Evolutionary conservation across 2,888 invertebrate genomes (phyloP).

Genomic region (Trachelus tabidus): DNA sequence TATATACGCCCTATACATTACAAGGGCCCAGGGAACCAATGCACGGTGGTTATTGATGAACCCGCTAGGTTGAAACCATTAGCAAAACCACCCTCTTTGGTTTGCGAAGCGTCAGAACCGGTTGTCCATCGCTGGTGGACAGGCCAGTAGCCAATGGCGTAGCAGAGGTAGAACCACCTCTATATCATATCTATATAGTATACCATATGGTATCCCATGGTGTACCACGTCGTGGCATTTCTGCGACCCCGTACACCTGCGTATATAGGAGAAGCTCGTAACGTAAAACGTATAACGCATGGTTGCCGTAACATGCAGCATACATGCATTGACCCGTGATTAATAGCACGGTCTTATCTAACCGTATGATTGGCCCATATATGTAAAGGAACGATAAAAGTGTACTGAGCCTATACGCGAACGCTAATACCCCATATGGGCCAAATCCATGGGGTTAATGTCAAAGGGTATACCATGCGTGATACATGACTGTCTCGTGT

Average conservation of each 20-base stretch:
- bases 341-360: constrained; percentile 32
- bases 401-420: background rate
- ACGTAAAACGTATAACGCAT: constrained; percentile 8
- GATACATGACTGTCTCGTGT: background rate
- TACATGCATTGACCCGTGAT: constrained; percentile 22
- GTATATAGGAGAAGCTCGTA: constrained; percentile 1
- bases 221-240: background rate
- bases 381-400: background rate
- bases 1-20: background rate
- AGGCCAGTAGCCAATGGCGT: background rate
- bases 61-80: background rate
- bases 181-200: background rate
- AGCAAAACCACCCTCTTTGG: constrained; percentile 12
- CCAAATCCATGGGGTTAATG: background rate
- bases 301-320: constrained; percentile 15
- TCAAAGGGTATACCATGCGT: background rate
- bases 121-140: background rate
- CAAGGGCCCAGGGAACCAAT: background rate
- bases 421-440: background rate
- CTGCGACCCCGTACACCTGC: background rate
- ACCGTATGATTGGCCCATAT: background rate
- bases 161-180: background rate
- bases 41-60: constrained; percentile 34
- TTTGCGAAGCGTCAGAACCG: constrained; percentile 1
- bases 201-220: background rate